Percentiles rank a stretch among this genome's conserved stretches.
phyloP scores from a whole-genome alignment of 2,797 vertebrate genomes.

The Poeciliopsis turneri region DNA sequence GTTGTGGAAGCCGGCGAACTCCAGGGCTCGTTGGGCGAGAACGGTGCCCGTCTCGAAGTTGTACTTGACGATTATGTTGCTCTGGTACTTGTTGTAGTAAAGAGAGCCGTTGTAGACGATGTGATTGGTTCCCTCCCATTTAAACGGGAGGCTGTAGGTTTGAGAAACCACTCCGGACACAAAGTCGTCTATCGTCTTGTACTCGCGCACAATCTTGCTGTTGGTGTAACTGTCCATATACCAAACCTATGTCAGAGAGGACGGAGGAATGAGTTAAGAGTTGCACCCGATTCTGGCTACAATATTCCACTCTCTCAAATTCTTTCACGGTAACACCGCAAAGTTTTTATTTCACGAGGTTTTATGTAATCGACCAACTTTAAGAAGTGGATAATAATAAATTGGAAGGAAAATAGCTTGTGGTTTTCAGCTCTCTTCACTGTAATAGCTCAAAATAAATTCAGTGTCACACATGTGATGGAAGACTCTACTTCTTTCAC shows the following conservation, averaged over 20 bases:
- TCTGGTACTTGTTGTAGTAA: slow-evolving; percentile 99
- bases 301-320: neutral
- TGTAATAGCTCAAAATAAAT: neutral
- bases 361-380: neutral
- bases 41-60: slow-evolving; percentile 92
- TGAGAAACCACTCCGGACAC: slow-evolving; percentile 90
- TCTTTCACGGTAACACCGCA: neutral
- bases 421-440: neutral
- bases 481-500: neutral
- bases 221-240: slow-evolving; percentile 99
- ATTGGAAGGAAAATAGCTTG: neutral
- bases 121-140: slow-evolving; percentile 98
- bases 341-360: neutral
- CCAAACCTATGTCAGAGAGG: slow-evolving; percentile 87
- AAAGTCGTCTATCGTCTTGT: slow-evolving; percentile 92
- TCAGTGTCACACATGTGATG: neutral
- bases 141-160: slow-evolving; percentile 97
- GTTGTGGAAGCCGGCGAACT: slow-evolving; percentile 97
- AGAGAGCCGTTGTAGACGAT: slow-evolving; percentile 97
- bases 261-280: slow-evolving; percentile 25
- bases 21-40: slow-evolving; percentile 90
- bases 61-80: slow-evolving; percentile 98
- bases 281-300: neutral
- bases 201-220: slow-evolving; percentile 97
- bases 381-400: neutral